A percentile compares a stretch with the other conserved stretches of the same genome.
Evolutionary conservation across 2,888 invertebrate species (phyloP).

Genomic region (Ophion ventricosus): DNA sequence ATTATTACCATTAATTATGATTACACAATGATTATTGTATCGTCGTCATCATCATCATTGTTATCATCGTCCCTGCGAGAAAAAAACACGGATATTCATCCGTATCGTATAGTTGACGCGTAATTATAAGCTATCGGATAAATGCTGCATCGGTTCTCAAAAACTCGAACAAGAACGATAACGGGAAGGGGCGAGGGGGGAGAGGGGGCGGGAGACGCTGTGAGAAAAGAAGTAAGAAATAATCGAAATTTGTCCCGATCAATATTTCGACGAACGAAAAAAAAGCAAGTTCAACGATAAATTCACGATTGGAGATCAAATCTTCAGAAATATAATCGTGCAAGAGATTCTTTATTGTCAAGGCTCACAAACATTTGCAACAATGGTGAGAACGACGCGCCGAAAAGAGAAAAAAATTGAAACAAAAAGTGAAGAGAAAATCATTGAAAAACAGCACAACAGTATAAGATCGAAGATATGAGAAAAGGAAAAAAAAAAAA

Average conservation of each 20-base stretch:
- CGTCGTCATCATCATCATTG: constrained; percentile 69
- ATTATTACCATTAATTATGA: constrained; percentile 68
- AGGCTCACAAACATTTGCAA: constrained; percentile 51
- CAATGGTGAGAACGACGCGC: constrained; percentile 34
- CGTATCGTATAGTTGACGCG: constrained; percentile 54
- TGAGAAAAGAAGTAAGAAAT: not conserved
- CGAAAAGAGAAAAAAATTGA: constrained; percentile 27
- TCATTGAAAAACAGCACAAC: not conserved
- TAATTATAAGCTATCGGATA: constrained; percentile 47
- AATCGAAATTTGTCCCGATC: not conserved
- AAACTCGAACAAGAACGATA: constrained; percentile 13
- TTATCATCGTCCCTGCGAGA: constrained; percentile 65
- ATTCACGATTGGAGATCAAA: not conserved
- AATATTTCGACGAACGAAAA: not conserved
- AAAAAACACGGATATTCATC: constrained; percentile 45
- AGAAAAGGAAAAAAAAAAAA: not conserved
- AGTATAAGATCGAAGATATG: not conserved
- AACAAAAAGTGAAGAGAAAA: not conserved
- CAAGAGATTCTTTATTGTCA: constrained; percentile 19
- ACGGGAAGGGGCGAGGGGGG: not conserved
- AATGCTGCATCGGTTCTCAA: constrained; percentile 57
- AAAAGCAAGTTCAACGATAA: constrained; percentile 19
- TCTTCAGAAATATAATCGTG: not conserved
- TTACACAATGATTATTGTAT: constrained; percentile 68
- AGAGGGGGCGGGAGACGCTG: too few species aligned